A percentile compares a stretch with the other conserved stretches of the same genome.
phyloP scores from a whole-genome alignment of 1,140 invertebrate species.

The Leptopilina clavipes region DNA sequence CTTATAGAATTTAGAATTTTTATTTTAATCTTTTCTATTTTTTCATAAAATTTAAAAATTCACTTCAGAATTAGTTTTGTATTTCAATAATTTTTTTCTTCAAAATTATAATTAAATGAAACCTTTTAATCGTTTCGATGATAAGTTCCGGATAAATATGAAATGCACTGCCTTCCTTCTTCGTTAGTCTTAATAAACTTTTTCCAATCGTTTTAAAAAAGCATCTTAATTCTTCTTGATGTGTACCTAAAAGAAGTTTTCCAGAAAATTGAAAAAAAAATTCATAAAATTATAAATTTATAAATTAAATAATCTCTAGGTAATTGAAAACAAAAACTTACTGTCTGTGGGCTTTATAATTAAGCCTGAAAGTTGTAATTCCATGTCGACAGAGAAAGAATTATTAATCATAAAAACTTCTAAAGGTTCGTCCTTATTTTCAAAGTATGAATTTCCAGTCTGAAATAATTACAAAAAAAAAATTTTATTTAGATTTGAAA shows the following conservation, averaged over 20 bases:
- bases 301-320: background rate
- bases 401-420: slow-evolving; percentile 76
- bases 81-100: slow-evolving; percentile 26
- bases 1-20: no score
- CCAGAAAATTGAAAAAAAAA: slow-evolving; percentile 36
- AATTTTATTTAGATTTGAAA: slow-evolving; percentile 29
- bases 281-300: slow-evolving; percentile 9
- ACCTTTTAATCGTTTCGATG: slow-evolving; percentile 82
- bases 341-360: slow-evolving; percentile 81
- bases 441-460: slow-evolving; percentile 61
- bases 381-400: slow-evolving; percentile 80
- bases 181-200: slow-evolving; percentile 77
- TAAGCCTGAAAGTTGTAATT: slow-evolving; percentile 81
- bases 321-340: no score
- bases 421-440: slow-evolving; percentile 78
- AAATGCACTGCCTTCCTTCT: slow-evolving; percentile 78
- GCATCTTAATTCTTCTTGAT: slow-evolving; percentile 81
- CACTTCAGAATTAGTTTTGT: background rate
- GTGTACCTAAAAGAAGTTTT: slow-evolving; percentile 72
- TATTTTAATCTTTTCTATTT: no score
- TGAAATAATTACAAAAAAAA: slow-evolving; percentile 71
- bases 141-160: slow-evolving; percentile 80
- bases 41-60: no score
- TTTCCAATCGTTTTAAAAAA: slow-evolving; percentile 82
- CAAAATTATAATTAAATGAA: background rate